Percentiles rank a stretch among this genome's conserved stretches.
Conservation (phyloP, 2,888 invertebrate genomes). For the Zelleria hepariella region DNA sequence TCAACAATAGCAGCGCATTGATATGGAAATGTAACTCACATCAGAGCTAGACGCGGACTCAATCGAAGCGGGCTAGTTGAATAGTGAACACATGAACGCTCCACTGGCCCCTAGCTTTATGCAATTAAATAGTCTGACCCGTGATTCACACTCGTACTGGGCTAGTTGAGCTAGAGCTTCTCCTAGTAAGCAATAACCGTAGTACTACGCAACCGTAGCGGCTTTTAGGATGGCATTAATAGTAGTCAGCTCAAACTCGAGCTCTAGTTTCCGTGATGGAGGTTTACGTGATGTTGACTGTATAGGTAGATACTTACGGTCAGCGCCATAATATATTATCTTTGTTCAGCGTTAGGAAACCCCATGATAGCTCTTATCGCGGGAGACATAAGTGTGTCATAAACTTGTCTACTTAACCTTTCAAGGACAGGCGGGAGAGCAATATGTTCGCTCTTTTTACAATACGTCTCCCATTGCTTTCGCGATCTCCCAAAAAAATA, state of each 20-base stretch:
- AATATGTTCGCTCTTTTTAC: background rate
- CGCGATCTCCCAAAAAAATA: background rate
- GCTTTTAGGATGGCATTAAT: too few species aligned
- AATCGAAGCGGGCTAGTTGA: conserved; percentile 20
- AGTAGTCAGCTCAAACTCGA: too few species aligned
- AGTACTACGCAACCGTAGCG: too few species aligned
- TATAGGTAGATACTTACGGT: too few species aligned
- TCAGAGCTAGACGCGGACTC: conserved; percentile 1
- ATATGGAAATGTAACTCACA: background rate
- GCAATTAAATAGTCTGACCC: conserved; percentile 33
- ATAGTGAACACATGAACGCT: conserved; percentile 36
- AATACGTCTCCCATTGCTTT: background rate
- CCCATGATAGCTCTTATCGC: too few species aligned
- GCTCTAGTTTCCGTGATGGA: too few species aligned
- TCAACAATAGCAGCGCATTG: background rate
- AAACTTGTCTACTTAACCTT: background rate
- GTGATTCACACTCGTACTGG: background rate
- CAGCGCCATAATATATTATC: too few species aligned
- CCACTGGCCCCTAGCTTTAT: conserved; percentile 19
- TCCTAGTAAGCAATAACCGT: too few species aligned
- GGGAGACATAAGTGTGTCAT: too few species aligned
- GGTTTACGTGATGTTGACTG: too few species aligned
- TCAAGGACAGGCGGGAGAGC: background rate
- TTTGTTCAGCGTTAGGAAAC: too few species aligned
- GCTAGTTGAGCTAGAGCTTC: background rate